These are phyloP conservation scores for Cryptosula pallasiana DNA, from an alignment of 2,888 invertebrate genomes.

Conservation along the genomic window DNA sequence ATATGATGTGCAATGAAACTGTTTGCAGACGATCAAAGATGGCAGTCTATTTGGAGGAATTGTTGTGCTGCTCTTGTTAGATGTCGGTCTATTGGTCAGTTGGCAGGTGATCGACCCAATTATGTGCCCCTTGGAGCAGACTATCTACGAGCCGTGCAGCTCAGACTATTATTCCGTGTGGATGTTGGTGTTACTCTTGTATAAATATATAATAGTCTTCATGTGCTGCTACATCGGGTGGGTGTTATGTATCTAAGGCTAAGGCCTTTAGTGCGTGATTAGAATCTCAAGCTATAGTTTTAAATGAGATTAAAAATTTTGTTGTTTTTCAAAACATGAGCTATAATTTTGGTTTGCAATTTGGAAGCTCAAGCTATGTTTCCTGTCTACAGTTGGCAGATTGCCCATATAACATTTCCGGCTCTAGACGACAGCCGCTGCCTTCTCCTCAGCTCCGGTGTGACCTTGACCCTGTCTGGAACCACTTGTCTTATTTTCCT, in stretches of 20 bases:
- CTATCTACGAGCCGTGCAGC: background rate
- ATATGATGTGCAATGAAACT: too few relatives aligned
- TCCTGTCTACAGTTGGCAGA: conserved; percentile 23
- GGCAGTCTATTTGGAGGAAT: conserved; percentile 97
- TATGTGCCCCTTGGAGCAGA: background rate
- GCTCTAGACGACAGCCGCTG: conserved; percentile 14
- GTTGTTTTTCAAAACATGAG: too few relatives aligned
- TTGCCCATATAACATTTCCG: conserved; percentile 10
- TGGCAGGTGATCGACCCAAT: conserved; percentile 92
- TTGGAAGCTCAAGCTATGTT: too few relatives aligned
- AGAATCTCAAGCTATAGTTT: too few relatives aligned
- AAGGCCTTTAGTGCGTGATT: too few relatives aligned
- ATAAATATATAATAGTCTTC: background rate
- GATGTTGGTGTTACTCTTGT: background rate
- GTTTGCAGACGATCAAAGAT: conserved; percentile 83
- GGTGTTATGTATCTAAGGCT: background rate
- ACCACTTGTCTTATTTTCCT: background rate
- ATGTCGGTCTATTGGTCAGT: conserved; percentile 88
- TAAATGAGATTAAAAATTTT: too few relatives aligned
- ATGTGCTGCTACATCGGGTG: conserved; percentile 21
- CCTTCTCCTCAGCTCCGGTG: background rate
- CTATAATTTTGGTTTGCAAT: too few relatives aligned
- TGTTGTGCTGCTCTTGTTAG: conserved; percentile 79
- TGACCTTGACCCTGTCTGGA: background rate
- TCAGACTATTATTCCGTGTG: conserved; percentile 10